These are phyloP conservation scores for Panthera uncia DNA, from an alignment of 2,113 vertebrate species.

Conservation along the genomic window DNA sequence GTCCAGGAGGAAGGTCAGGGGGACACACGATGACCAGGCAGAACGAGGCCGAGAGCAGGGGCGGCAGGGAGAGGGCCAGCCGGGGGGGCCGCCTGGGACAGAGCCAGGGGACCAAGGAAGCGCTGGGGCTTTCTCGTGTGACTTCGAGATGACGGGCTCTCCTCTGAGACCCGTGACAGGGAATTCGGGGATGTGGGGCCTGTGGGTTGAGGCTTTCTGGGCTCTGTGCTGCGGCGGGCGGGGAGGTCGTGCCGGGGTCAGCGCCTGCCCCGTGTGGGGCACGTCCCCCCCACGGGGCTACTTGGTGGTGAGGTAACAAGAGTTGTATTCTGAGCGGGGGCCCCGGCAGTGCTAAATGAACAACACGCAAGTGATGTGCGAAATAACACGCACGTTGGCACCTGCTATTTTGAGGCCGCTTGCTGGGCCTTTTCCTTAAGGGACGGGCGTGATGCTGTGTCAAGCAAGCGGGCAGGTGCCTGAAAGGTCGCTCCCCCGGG, in stretches of 20 bases:
- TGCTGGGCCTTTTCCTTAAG: constrained; percentile 50
- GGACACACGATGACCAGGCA: not conserved
- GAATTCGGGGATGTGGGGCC: not conserved
- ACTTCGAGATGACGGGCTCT: not conserved
- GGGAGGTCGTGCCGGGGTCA: not conserved
- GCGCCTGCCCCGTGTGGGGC: not conserved
- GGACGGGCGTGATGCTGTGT: not conserved
- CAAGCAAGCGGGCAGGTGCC: not conserved
- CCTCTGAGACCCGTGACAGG: not conserved
- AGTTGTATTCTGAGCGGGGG: constrained; percentile 30
- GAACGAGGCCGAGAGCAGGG: not conserved
- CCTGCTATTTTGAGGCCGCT: constrained; percentile 52
- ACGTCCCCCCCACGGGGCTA: not conserved
- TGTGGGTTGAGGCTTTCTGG: not conserved
- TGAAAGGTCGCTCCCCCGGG: not conserved
- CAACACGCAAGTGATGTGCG: constrained; percentile 52
- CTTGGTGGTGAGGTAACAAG: not conserved
- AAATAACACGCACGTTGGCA: constrained; percentile 67
- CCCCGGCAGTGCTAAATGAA: constrained; percentile 26
- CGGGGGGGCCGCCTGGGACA: not conserved
- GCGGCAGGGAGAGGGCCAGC: not conserved
- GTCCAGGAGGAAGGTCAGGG: constrained; percentile 19
- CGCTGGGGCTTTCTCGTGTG: not conserved
- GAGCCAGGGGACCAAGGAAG: not conserved
- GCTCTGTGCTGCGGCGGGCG: not conserved